Conservation (phyloP, 2,797 vertebrate genomes). For the Melanotaenia pygmaea region DNA sequence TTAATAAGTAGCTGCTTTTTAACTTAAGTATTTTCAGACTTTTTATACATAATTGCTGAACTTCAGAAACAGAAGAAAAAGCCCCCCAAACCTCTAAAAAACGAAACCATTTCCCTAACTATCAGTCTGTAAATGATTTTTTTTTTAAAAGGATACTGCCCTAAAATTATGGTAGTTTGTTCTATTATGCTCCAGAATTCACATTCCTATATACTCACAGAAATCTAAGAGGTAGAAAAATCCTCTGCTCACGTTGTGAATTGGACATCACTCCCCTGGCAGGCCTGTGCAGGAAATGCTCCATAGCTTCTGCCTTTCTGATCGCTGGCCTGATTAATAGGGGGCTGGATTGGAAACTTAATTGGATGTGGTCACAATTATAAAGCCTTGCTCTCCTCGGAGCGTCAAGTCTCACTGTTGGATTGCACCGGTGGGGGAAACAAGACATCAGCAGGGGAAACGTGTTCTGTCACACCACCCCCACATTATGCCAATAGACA, state of each 20-base stretch:
- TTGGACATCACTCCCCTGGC: conserved; percentile 19
- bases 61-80: not conserved
- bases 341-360: conserved; percentile 75
- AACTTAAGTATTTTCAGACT: no score
- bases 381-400: conserved; percentile 53
- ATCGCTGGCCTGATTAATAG: conserved; percentile 79
- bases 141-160: conserved; percentile 2
- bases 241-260: conserved; percentile 16
- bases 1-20: no score
- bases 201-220: no score
- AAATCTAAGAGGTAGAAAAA: conserved; percentile 23
- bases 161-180: not conserved
- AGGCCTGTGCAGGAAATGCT: conserved; percentile 56
- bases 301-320: conserved; percentile 53
- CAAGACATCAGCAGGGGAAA: conserved; percentile 54
- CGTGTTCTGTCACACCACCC: conserved; percentile 63
- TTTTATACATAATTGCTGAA: no score
- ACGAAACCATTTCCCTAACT: no score
- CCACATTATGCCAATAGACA: conserved; percentile 44
- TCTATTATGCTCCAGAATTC: not conserved
- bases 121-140: not conserved
- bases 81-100: no score
- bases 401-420: conserved; percentile 42
- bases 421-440: conserved; percentile 36
- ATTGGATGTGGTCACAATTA: conserved; percentile 80